Conservation (phyloP, 1,140 invertebrate genomes). For the Tetramorium simillimum region DNA sequence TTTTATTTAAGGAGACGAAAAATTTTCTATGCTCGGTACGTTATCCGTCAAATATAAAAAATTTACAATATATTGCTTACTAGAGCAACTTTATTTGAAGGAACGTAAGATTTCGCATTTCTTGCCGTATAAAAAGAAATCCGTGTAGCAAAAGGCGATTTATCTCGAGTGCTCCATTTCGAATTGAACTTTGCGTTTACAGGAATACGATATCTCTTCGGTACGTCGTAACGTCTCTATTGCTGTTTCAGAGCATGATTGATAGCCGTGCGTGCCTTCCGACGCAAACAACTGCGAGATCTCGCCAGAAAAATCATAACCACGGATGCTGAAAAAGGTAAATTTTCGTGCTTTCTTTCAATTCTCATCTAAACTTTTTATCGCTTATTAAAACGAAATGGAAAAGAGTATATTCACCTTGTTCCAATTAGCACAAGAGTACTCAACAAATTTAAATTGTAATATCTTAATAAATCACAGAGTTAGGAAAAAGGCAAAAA, state of each 20-base stretch:
- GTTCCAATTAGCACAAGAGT: neutral
- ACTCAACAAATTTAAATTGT: neutral
- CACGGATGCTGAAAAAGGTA: neutral
- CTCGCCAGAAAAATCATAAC: conserved; percentile 9
- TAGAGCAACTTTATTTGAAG: neutral
- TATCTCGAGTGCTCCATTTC: conserved; percentile 17
- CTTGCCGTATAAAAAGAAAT: neutral
- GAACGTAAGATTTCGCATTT: neutral
- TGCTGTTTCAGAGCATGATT: conserved; percentile 30
- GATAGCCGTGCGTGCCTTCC: conserved; percentile 12
- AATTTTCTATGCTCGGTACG: neutral
- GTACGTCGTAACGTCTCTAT: conserved; percentile 48
- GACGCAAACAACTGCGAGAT: conserved; percentile 25
- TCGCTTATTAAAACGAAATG: neutral
- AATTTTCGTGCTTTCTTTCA: conserved; percentile 7
- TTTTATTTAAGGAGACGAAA: neutral
- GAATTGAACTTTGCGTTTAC: conserved; percentile 47
- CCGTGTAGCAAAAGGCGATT: neutral
- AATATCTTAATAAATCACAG: neutral
- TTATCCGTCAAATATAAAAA: conserved; percentile 10
- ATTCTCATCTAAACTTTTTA: neutral
- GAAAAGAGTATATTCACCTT: neutral
- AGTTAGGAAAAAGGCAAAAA: neutral
- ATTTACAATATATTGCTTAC: conserved; percentile 3
- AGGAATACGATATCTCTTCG: conserved; percentile 35